Base-by-base conservation (phyloP, 2,113 vertebrate genomes). In the Corythoichthys haematopterus region DNA sequence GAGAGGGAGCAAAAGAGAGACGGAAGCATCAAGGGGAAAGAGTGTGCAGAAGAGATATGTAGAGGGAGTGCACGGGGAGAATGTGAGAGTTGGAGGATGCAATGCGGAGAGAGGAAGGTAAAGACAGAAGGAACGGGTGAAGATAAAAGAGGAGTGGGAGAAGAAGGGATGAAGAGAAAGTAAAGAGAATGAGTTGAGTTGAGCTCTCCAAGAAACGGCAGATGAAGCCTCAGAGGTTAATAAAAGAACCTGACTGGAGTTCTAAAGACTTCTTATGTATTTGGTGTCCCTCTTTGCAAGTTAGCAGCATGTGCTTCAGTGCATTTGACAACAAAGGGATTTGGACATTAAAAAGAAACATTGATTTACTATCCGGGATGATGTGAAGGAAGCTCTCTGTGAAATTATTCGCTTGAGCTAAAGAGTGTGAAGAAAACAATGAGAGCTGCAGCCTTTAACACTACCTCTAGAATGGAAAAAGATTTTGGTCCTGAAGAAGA, bases 11-110 rank as follows among this genome's bases (percentile, higher is more conserved):
- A 75, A 37, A 62, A 35, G 51, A 74, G 58, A 75, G 75, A 57
- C 62, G 68, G 61, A 48, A 14, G 80, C 58, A 56, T 53, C 11
- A 52, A 81, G 68, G 74, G 76, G 66, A 75, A 76, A 79, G 74
- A 53, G 76, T 85, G 85, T 87, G 84, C 77, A 47, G 47, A 74
- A 57, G 70, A 88, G 80, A 87, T 87, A 87, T 71, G 76, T 78
- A 69, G 78, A 80, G 70, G 52, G 51, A 66, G 67, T 67, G 59
- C 43, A 62, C 28, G 40, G 65, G 61, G 66, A 79, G 65, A 51
- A 59, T 43, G 75, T 67, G 74, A 71, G 58, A 70, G 71, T 67
- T 66, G 69, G 20, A 4, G 64, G 59, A 73, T 70, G 69, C 28
- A 60, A 65, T 65, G 77, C 68, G 57, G 59, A 68, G 58, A 69